phyloP scores from a whole-genome alignment of 1,140 invertebrate genomes.

The Trigoniulus corallinus region DNA sequence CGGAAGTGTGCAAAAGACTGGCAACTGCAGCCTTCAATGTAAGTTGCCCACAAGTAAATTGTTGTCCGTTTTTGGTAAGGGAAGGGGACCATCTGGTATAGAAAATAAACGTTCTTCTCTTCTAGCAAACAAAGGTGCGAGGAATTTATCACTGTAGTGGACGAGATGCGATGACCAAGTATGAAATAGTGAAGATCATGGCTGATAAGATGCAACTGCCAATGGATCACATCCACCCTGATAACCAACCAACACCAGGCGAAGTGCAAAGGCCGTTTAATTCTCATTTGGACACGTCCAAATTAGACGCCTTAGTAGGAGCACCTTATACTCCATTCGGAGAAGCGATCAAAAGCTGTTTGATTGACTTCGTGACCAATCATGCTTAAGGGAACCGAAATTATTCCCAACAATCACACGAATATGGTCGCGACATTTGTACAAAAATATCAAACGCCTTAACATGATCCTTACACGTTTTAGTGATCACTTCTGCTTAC shows the following conservation, averaged over 20 bases:
- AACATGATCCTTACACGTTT: too few species aligned
- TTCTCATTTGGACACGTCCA: slow-evolving; percentile 26
- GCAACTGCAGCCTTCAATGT: slow-evolving; percentile 21
- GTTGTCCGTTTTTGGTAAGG: slow-evolving; percentile 1
- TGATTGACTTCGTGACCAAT: slow-evolving; percentile 14
- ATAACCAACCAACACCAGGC: slow-evolving; percentile 20
- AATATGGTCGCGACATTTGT: too few species aligned
- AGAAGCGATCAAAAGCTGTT: slow-evolving; percentile 22
- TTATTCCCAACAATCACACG: too few species aligned
- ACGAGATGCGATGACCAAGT: slow-evolving; percentile 35
- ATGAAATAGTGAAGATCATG: slow-evolving; percentile 34
- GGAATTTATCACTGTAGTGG: slow-evolving; percentile 37
- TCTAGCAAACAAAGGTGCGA: slow-evolving; percentile 17
- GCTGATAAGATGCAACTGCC: slow-evolving; percentile 27
- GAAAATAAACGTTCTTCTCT: slow-evolving; percentile 4
- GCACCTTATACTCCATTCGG: slow-evolving; percentile 27
- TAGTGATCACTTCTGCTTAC: too few species aligned
- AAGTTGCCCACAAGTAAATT: too few species aligned
- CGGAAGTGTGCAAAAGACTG: slow-evolving; percentile 25
- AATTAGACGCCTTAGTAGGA: slow-evolving; percentile 26
- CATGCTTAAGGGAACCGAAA: too few species aligned
- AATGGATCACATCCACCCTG: slow-evolving; percentile 24
- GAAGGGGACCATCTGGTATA: neutral
- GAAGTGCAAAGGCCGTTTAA: slow-evolving; percentile 30
- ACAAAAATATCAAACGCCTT: too few species aligned